Base-by-base conservation (phyloP, 2,888 invertebrate genomes). In the Globia sparganii region DNA sequence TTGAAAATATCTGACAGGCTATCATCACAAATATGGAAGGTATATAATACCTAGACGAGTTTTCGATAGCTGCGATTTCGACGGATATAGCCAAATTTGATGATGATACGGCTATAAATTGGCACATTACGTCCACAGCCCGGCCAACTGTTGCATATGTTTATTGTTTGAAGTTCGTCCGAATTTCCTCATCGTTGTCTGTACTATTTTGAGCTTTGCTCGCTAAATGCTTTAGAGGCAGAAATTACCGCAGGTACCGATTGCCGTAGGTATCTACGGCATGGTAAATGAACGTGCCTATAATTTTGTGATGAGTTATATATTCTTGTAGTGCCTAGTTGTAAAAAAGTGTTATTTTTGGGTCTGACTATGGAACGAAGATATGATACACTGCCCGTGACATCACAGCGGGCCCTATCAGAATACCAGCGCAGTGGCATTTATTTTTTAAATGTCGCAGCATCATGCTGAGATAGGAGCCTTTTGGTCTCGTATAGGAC, bases 61-160 rank as follows among this genome's bases (percentile, higher is more conserved):
- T 25, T 25, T 53, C 49, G 9, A 53, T 9, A 9, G 49, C 49
- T 53, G 8, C 21, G 21, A 25, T 25, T 49, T 49, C 8, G 21
- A 49, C 49, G 49, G 21, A 49, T 49, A 13, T 56, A 40, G 28
- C 6, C n/a, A 59, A 28, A 61, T 37, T 65, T 68, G 15, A 6
- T 67, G 31, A 28, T 37, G 61, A 43, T 73, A 61, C 11, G 21
- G 28, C 21, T 31, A 62, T 49, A 72, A 67, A 46, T 46, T 62
- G 31, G 31, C 37, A n/a, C 15, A 15, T 67, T 37, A 40, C 25
- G 13, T 53, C 18, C 43, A 61, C 4, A 40, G 25, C 58, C 3
- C 25, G n/a, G 6, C 15, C 25, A 78, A 31, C 66, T 62, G 59
- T 79, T 67, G 46, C 72, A 56, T 37, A 25, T n/a, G 58, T 28